Evolutionary conservation across 2,113 vertebrate genomes (phyloP).

Genomic region (Chionomys nivalis): DNA sequence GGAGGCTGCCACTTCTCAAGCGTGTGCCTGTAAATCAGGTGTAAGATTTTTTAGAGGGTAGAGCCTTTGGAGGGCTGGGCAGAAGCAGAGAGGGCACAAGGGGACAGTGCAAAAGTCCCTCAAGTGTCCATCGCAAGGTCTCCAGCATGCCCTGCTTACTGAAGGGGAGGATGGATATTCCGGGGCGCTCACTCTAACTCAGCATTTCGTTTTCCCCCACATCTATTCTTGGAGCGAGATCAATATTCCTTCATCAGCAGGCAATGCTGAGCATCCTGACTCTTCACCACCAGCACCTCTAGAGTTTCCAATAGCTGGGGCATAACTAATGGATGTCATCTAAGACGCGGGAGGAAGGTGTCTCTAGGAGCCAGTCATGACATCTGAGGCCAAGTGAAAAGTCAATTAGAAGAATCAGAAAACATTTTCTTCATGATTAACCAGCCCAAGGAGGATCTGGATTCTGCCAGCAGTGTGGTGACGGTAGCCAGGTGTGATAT

Average conservation of each 20-base stretch:
- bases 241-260: neutral
- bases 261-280: neutral
- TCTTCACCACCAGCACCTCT: neutral
- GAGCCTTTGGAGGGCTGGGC: neutral
- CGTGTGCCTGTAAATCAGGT: neutral
- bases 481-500: conserved; percentile 57
- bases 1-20: rapidly evolving
- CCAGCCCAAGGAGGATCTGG: conserved; percentile 51
- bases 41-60: neutral
- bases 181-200: neutral
- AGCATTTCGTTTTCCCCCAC: neutral
- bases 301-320: conserved; percentile 13
- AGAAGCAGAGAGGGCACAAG: neutral
- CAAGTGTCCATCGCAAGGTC: neutral
- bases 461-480: conserved; percentile 54
- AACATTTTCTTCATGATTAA: conserved; percentile 76
- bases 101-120: neutral
- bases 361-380: conserved; percentile 60
- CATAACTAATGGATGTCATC: conserved; percentile 48
- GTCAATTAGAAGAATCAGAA: conserved; percentile 76
- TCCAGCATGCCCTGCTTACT: neutral
- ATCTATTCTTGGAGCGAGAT: conserved; percentile 19
- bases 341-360: conserved; percentile 48
- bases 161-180: neutral
- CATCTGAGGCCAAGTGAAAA: conserved; percentile 65